Percentiles rank a stretch among this genome's conserved stretches.
Conservation (phyloP, 2,113 vertebrate species). For the Haemorhous mexicanus region DNA sequence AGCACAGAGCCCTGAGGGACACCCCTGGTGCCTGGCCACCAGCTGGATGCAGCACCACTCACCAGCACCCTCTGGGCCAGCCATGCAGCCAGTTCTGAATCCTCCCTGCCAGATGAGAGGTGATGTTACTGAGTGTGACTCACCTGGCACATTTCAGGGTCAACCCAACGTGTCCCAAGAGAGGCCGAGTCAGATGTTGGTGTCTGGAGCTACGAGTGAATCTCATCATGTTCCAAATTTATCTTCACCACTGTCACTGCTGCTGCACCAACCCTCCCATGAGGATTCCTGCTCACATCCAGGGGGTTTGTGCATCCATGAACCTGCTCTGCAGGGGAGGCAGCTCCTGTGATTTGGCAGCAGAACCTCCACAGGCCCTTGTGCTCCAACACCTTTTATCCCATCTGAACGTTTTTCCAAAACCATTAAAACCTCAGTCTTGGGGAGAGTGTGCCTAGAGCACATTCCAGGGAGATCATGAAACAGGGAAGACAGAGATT, state of each 20-base stretch:
- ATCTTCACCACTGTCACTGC: background rate
- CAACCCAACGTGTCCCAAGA: background rate
- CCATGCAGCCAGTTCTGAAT: too few species aligned
- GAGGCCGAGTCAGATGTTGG: background rate
- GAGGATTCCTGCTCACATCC: background rate
- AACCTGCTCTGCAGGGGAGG: fast-evolving
- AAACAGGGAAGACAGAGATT: background rate
- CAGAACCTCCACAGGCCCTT: fast-evolving
- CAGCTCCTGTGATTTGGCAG: background rate
- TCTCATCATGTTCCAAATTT: background rate
- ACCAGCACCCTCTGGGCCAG: too few species aligned
- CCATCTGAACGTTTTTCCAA: background rate
- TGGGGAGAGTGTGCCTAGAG: too few species aligned
- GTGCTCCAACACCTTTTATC: background rate
- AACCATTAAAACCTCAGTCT: background rate
- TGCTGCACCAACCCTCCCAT: background rate
- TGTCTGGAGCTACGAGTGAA: background rate
- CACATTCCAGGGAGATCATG: background rate
- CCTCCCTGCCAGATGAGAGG: background rate
- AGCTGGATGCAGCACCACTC: too few species aligned
- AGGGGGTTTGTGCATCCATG: background rate
- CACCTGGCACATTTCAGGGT: background rate
- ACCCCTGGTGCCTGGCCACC: too few species aligned
- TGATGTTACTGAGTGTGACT: background rate
- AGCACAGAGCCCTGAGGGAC: too few species aligned